Evolutionary conservation across 2,888 invertebrate species (phyloP).

Genomic region (Ophion costatus): DNA sequence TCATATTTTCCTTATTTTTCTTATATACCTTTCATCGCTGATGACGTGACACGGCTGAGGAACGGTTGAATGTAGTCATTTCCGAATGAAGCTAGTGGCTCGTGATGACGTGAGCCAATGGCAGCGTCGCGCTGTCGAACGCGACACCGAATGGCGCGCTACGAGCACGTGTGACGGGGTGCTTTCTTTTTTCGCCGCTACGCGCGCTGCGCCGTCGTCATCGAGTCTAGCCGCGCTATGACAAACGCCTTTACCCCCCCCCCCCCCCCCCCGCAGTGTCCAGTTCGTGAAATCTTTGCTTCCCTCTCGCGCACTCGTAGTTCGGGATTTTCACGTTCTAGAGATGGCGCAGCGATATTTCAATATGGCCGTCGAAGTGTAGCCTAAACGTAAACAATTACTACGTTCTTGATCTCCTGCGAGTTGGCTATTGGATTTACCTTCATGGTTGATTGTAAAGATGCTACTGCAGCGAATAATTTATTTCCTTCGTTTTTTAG

Average conservation of each 20-base stretch:
- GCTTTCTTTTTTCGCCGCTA: background rate
- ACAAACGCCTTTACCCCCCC: background rate
- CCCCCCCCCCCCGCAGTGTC: background rate
- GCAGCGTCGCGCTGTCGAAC: no score
- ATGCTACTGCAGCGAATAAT: no score
- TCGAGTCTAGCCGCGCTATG: background rate
- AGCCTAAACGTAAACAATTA: no score
- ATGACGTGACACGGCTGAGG: background rate
- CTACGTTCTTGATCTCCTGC: no score
- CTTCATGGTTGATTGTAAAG: no score
- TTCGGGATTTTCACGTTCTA: no score
- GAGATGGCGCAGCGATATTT: no score
- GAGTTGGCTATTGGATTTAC: no score
- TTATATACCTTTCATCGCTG: background rate
- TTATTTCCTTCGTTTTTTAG: no score
- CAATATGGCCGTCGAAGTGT: no score
- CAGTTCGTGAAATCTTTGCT: background rate
- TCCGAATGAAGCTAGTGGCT: background rate
- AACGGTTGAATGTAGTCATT: background rate
- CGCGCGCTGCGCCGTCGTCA: background rate
- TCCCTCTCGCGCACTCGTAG: background rate
- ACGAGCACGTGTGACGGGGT: background rate
- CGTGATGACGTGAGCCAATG: background rate
- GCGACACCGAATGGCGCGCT: no score
- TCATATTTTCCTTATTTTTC: slow-evolving; percentile 28